Conservation (phyloP, 2,888 invertebrate species). For the Cetonia aurata region DNA sequence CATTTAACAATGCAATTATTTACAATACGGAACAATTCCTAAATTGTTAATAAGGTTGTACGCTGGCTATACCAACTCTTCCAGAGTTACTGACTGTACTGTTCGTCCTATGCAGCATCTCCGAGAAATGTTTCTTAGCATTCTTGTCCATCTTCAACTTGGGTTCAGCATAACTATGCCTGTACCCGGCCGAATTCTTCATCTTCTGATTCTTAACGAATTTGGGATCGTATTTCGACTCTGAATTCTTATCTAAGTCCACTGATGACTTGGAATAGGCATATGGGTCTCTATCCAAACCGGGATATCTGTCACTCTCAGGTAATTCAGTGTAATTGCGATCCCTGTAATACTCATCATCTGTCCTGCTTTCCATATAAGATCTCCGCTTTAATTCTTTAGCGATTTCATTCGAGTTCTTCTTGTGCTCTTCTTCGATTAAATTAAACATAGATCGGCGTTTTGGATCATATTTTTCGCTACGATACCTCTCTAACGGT, state of each 20-base stretch:
- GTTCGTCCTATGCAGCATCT: slow-evolving; percentile 65
- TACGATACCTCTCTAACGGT: slow-evolving; percentile 56
- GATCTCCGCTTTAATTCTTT: slow-evolving; percentile 67
- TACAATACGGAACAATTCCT: no score
- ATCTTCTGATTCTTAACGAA: slow-evolving; percentile 60
- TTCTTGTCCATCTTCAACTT: slow-evolving; percentile 67
- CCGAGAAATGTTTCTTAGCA: slow-evolving; percentile 60
- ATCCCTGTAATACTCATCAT: slow-evolving; percentile 43
- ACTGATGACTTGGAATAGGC: slow-evolving; percentile 60
- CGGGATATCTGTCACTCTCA: slow-evolving; percentile 70
- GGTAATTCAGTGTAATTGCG: slow-evolving; percentile 67
- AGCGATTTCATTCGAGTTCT: slow-evolving; percentile 67
- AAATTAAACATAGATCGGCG: slow-evolving; percentile 65
- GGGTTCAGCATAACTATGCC: slow-evolving; percentile 79
- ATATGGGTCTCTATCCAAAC: slow-evolving; percentile 65
- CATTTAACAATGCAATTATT: no score
- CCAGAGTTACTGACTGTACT: slow-evolving; percentile 64
- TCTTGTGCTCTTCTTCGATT: slow-evolving; percentile 66
- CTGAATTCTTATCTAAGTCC: slow-evolving; percentile 60
- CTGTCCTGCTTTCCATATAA: slow-evolving; percentile 63
- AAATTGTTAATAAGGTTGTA: slow-evolving; percentile 63
- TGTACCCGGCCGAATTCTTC: slow-evolving; percentile 61
- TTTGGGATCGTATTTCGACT: slow-evolving; percentile 57
- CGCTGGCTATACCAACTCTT: slow-evolving; percentile 65
- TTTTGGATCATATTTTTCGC: slow-evolving; percentile 63